phyloP scores from a whole-genome alignment of 1,140 invertebrate genomes.

The Drosophila aff. region DNA sequence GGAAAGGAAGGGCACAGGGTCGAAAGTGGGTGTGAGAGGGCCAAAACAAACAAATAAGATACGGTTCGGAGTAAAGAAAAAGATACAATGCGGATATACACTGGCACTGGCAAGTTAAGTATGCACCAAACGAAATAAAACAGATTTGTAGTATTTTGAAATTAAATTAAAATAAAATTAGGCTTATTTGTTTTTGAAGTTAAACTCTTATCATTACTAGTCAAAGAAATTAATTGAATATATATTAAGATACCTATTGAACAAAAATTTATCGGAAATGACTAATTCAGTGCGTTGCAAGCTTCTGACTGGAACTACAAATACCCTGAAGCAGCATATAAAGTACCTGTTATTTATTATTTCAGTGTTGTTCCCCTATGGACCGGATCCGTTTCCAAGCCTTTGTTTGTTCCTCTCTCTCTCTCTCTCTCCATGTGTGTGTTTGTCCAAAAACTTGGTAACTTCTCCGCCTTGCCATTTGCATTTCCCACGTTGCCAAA shows the following conservation, averaged over 20 bases:
- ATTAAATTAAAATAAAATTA: not conserved
- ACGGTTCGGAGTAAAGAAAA: constrained; percentile 16
- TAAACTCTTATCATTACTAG: too few relatives aligned
- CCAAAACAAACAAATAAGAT: constrained; percentile 17
- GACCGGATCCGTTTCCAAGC: constrained; percentile 40
- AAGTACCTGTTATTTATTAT: constrained; percentile 5
- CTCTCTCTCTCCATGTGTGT: constrained; percentile 39
- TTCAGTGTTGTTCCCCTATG: constrained; percentile 25
- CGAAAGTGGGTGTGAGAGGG: constrained; percentile 10
- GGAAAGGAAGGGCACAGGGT: constrained; percentile 35
- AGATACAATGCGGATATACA: constrained; percentile 8
- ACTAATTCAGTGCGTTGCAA: too few relatives aligned
- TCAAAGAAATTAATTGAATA: too few relatives aligned
- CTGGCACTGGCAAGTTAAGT: constrained; percentile 4
- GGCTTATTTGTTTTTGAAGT: too few relatives aligned
- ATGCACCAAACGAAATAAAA: not conserved
- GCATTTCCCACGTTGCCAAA: constrained; percentile 76
- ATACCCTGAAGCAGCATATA: too few relatives aligned
- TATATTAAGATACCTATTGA: too few relatives aligned
- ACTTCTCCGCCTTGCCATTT: constrained; percentile 60
- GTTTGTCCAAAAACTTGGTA: constrained; percentile 51
- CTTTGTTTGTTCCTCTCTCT: constrained; percentile 72
- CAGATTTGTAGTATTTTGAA: not conserved
- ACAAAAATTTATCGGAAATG: too few relatives aligned
- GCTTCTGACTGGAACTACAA: too few relatives aligned